phyloP scores from a whole-genome alignment of 2,888 invertebrate species.

The Cremastobaeus sp. region DNA sequence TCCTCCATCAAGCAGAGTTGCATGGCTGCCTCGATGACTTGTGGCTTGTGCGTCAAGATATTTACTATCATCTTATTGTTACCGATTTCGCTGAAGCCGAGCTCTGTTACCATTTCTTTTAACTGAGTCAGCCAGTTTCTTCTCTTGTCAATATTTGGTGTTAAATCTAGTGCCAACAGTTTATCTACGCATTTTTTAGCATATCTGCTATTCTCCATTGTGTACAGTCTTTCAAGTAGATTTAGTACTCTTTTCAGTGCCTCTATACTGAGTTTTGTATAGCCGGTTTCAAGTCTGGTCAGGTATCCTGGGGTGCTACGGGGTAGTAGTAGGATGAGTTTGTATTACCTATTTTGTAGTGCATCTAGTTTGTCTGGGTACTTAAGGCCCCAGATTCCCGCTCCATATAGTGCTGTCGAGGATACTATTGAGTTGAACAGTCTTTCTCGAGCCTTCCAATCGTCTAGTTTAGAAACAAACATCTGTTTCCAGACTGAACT shows the following conservation, averaged over 20 bases:
- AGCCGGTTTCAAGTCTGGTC: background rate
- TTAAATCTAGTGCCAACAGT: too few relatives aligned
- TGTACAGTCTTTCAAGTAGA: too few relatives aligned
- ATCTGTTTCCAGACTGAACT: constrained; percentile 2
- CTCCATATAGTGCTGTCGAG: constrained; percentile 5
- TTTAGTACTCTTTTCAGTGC: background rate
- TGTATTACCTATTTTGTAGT: background rate
- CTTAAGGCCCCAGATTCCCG: constrained; percentile 16
- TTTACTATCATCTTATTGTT: too few relatives aligned
- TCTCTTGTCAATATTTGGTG: too few relatives aligned
- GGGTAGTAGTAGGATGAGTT: background rate
- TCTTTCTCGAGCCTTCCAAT: constrained; percentile 4
- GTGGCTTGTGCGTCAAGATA: too few relatives aligned
- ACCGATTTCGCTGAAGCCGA: too few relatives aligned
- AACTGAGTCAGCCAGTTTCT: too few relatives aligned
- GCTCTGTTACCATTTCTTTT: too few relatives aligned
- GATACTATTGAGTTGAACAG: constrained; percentile 13
- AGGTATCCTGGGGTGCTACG: background rate
- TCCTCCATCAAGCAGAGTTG: too few relatives aligned
- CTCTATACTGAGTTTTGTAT: background rate
- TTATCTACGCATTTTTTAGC: too few relatives aligned
- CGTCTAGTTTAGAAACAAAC: background rate
- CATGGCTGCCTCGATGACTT: too few relatives aligned
- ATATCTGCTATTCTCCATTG: too few relatives aligned
- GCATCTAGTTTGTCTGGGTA: constrained; percentile 3